phyloP scores from a whole-genome alignment of 2,113 vertebrate species.

The Myxocyprinus asiaticus region DNA sequence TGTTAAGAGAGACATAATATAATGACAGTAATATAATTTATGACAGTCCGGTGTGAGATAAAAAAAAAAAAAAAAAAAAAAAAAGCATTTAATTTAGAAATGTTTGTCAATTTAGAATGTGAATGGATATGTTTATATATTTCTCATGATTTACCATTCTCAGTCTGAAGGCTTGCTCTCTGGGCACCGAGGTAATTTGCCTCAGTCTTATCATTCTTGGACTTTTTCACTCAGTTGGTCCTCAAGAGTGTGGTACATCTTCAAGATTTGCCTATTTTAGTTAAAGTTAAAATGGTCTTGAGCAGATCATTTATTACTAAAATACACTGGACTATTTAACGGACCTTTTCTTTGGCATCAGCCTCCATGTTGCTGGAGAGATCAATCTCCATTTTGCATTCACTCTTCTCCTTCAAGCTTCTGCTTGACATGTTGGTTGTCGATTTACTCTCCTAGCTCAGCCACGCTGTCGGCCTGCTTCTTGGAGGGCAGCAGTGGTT shows the following conservation, averaged over 20 bases:
- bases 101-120: background rate
- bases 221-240: conserved; percentile 71
- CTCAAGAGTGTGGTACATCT: conserved; percentile 63
- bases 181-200: background rate
- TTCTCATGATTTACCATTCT: conserved; percentile 40
- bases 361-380: conserved; percentile 44
- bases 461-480: conserved; percentile 53
- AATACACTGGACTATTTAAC: too few relatives aligned
- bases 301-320: too few relatives aligned
- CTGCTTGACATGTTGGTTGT: conserved; percentile 51
- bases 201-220: background rate
- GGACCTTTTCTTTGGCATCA: conserved; percentile 38
- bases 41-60: too few relatives aligned
- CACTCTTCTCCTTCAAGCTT: conserved; percentile 46
- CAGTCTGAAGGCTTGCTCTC: conserved; percentile 61
- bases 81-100: too few relatives aligned
- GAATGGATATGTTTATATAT: background rate
- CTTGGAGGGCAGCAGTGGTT: conserved; percentile 52
- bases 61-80: too few relatives aligned
- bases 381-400: conserved; percentile 45
- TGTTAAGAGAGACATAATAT: too few relatives aligned
- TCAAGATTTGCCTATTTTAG: conserved; percentile 77
- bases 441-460: conserved; percentile 25
- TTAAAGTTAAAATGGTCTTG: too few relatives aligned
- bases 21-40: too few relatives aligned